phyloP scores from a whole-genome alignment of 2,888 invertebrate genomes.

The Clitarchus hookeri region DNA sequence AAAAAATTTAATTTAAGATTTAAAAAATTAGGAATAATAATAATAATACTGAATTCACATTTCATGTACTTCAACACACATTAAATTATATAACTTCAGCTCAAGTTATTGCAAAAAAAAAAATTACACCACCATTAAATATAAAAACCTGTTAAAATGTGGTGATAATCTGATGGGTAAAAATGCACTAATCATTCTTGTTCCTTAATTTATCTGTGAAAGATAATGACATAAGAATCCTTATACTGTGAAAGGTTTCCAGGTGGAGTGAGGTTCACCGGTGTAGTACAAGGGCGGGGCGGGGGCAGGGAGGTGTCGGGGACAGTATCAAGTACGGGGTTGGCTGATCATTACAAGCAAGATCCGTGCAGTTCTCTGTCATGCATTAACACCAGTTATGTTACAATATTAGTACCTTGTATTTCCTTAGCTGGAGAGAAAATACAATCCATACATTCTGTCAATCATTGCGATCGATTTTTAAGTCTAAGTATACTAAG shows the following conservation, averaged over 20 bases:
- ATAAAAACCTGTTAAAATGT: background rate
- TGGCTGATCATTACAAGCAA: slow-evolving; percentile 14
- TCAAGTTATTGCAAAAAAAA: no score
- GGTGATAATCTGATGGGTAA: background rate
- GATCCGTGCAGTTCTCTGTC: background rate
- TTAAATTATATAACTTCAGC: no score
- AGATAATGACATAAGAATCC: background rate
- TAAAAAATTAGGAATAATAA: no score
- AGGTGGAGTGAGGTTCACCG: background rate
- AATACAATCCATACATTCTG: background rate
- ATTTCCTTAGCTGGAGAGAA: background rate
- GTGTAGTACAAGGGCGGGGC: background rate
- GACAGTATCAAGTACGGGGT: background rate
- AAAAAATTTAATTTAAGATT: no score
- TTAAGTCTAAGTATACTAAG: background rate
- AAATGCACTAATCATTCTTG: background rate
- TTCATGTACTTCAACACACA: no score
- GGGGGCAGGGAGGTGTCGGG: background rate
- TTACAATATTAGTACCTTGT: background rate
- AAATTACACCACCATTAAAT: background rate
- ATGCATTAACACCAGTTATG: background rate
- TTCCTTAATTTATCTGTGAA: background rate
- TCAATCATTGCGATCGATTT: background rate
- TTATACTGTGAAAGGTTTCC: background rate
- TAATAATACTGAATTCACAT: no score